A percentile compares a stretch with the other conserved stretches of the same genome.
Conservation (phyloP, 1,140 invertebrate genomes). For the Drosophila tristis region DNA sequence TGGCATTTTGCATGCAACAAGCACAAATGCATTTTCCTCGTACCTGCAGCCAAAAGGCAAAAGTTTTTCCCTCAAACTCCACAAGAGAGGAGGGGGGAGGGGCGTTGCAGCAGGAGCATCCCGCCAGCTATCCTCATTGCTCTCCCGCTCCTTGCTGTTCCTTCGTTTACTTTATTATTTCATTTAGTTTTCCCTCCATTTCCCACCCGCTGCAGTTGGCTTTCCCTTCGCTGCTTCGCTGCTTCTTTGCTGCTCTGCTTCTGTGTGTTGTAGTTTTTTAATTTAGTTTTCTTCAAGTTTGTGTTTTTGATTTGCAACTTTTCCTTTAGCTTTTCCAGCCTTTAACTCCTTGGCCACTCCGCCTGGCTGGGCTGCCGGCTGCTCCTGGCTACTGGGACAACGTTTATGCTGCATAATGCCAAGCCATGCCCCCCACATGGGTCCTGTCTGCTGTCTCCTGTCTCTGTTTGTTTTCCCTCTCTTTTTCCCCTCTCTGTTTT, state of each 20-base stretch:
- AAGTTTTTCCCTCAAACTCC: conserved; percentile 36
- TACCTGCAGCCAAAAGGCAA: conserved; percentile 31
- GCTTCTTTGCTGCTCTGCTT: conserved; percentile 10
- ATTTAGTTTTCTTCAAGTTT: conserved; percentile 77
- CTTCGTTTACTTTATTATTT: conserved; percentile 76
- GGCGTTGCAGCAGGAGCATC: neutral
- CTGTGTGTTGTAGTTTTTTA: conserved; percentile 52
- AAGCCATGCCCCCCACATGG: no score
- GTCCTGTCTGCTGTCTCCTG: no score
- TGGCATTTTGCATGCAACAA: conserved; percentile 76
- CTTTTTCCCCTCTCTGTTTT: conserved; percentile 6
- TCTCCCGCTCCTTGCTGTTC: neutral
- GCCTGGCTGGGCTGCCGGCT: neutral
- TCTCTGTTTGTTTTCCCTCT: no score
- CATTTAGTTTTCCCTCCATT: conserved; percentile 68
- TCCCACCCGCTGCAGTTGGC: conserved; percentile 2
- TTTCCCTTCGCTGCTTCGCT: neutral
- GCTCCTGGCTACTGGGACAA: conserved; percentile 32
- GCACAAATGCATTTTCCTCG: conserved; percentile 76
- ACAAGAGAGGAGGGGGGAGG: neutral
- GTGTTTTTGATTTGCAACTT: conserved; percentile 80
- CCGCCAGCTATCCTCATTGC: neutral
- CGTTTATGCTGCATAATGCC: conserved; percentile 68
- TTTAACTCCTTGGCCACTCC: conserved; percentile 42
- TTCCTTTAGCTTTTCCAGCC: conserved; percentile 59